Evolutionary conservation across 2,888 invertebrate species (phyloP).

Genomic region (Campaea margaritaria): DNA sequence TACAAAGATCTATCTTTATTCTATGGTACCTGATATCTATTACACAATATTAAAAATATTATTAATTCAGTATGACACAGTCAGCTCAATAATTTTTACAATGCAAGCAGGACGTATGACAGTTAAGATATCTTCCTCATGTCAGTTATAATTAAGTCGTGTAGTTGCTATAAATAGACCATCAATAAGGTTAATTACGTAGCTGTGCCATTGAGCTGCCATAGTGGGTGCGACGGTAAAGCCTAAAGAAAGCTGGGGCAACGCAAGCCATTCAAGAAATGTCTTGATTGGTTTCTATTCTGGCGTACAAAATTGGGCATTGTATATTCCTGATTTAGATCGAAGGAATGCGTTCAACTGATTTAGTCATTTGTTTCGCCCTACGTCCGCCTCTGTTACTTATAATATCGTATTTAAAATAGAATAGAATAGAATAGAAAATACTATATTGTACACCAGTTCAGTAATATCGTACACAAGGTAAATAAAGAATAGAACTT

Average conservation of each 20-base stretch:
- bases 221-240: constrained; percentile 1
- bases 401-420: too few species aligned
- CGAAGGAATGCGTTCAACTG: too few species aligned
- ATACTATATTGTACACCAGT: too few species aligned
- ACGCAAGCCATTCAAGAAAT: constrained; percentile 30
- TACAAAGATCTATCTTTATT: too few species aligned
- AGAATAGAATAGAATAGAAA: too few species aligned
- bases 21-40: too few species aligned
- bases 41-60: too few species aligned
- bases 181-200: constrained; percentile 3
- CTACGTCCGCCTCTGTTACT: too few species aligned
- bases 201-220: constrained; percentile 9
- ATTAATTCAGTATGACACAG: background rate
- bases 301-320: constrained; percentile 28
- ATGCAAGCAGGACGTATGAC: background rate
- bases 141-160: constrained; percentile 2
- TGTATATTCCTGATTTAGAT: constrained; percentile 12
- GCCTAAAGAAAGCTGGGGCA: constrained; percentile 8
- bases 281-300: constrained; percentile 36
- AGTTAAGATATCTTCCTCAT: constrained; percentile 3
- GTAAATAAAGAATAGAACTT: too few species aligned
- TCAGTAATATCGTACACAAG: too few species aligned
- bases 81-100: background rate
- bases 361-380: too few species aligned
- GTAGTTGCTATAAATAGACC: background rate